phyloP scores from a whole-genome alignment of 2,797 vertebrate species.

The Melanotaenia nigrans region DNA sequence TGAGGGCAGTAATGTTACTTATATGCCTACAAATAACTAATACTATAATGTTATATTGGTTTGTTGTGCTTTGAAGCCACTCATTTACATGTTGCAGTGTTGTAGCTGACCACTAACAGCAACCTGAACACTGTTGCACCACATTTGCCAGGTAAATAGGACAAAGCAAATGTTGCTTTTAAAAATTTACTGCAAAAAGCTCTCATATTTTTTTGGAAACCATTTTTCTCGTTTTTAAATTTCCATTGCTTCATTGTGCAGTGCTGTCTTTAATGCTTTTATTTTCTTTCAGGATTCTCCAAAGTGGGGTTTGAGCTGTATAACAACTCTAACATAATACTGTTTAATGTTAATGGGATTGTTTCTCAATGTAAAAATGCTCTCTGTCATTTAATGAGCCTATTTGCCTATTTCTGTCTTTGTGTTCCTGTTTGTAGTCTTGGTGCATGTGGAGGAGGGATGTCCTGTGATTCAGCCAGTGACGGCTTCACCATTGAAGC shows the following conservation, averaged over 20 bases:
- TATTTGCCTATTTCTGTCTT: slow-evolving; percentile 35
- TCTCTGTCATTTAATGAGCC: slow-evolving; percentile 28
- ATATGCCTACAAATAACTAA: slow-evolving; percentile 45
- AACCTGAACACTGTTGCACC: slow-evolving; percentile 25
- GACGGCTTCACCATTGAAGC: slow-evolving; percentile 97
- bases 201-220: background rate
- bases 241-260: slow-evolving; percentile 22
- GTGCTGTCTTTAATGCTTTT: slow-evolving; percentile 54
- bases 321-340: slow-evolving; percentile 26
- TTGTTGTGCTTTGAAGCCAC: slow-evolving; percentile 61
- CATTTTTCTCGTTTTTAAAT: slow-evolving; percentile 22
- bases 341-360: slow-evolving; percentile 21
- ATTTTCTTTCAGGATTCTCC: slow-evolving; percentile 64
- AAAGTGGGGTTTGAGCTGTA: slow-evolving; percentile 47
- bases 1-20: background rate
- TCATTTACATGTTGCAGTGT: slow-evolving; percentile 33
- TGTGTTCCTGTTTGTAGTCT: slow-evolving; percentile 77
- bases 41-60: slow-evolving; percentile 34
- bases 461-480: slow-evolving; percentile 88
- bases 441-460: slow-evolving; percentile 89
- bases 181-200: slow-evolving; percentile 24
- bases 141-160: slow-evolving; percentile 24
- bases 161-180: slow-evolving; percentile 23
- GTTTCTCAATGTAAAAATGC: slow-evolving; percentile 2
- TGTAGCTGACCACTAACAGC: slow-evolving; percentile 69